Evolutionary conservation across 2,113 vertebrate species (phyloP), one percentile per base, ranked within the genome.

Genomic region (Piliocolobus tephrosceles): DNA sequence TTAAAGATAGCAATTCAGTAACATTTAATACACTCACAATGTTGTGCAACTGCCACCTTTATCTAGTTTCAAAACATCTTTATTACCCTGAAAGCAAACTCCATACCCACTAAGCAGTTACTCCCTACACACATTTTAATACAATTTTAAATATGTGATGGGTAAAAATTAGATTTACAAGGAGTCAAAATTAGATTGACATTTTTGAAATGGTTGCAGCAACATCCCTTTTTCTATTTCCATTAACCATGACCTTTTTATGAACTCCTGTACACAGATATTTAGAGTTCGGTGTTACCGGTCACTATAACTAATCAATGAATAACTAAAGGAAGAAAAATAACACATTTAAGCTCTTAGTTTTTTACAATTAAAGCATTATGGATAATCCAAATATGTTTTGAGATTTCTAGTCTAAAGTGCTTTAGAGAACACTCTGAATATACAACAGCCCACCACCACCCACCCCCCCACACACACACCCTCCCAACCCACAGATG

Each of bases 281-380:
- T 90, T 66, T 89, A 58, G 96, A 96, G 84, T 95, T 4, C 43
- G 8, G n/a, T 97, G 97, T 96, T 83, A 94, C 93, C 92, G 38
- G 43, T 94, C 40, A 96, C 92, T 55, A 76, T 61, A 58, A 82
- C 35, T 84, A 91, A 89, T 90, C 78, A 90, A 38, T 90, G 18
- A 91, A 47, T 85, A 96, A 50, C 3, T n/a, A 73, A 97, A 88
- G 93, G 94, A 82, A 90, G 58, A 80, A 64, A 18, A 88, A 55
- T 57, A 92, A 12, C 6, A 87, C 11, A 82, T 30, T 96, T 91
- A 68, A 91, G 76, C 32, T 40, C 57, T 83, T 94, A 94, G 27
- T 87, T 97, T 98, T 93, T 94, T 61, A 76, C 73, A 45, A 45
- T 95, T 55, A 58, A 97, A 93, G 3, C 84, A 58, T 14, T 96